A percentile compares a stretch with the other conserved stretches of the same genome.
phyloP scores from a whole-genome alignment of 2,797 vertebrate species.

The Phrynocephalus forsythii region DNA sequence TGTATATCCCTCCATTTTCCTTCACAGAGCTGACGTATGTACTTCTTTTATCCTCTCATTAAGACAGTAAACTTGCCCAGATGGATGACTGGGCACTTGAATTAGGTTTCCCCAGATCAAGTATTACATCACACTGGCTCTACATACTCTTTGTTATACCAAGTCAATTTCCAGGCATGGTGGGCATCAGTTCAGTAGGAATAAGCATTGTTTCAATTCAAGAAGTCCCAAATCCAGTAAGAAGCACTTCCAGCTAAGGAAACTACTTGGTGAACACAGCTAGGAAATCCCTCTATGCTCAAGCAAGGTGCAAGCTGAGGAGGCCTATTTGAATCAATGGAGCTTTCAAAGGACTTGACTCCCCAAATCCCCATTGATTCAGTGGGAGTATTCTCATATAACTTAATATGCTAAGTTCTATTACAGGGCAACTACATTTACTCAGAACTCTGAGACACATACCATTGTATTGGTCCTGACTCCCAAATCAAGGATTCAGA shows the following conservation, averaged over 20 bases:
- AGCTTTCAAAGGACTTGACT: no score
- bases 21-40: not conserved
- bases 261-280: not conserved
- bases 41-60: no score
- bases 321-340: no score
- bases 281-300: not conserved
- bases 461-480: no score
- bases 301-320: no score
- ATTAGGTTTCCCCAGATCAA: not conserved
- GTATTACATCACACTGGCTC: not conserved
- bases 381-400: no score
- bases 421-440: no score
- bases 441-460: no score
- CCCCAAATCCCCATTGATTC: no score
- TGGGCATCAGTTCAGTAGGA: not conserved
- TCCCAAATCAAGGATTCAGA: no score
- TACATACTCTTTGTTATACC: not conserved
- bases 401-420: no score
- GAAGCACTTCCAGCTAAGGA: not conserved
- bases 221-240: not conserved
- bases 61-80: not conserved
- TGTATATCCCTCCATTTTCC: no score
- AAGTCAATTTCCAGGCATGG: not conserved
- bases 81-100: not conserved
- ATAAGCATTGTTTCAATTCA: not conserved